phyloP scores from a whole-genome alignment of 2,113 vertebrate species.

The Xiphorhynchus elegans region DNA sequence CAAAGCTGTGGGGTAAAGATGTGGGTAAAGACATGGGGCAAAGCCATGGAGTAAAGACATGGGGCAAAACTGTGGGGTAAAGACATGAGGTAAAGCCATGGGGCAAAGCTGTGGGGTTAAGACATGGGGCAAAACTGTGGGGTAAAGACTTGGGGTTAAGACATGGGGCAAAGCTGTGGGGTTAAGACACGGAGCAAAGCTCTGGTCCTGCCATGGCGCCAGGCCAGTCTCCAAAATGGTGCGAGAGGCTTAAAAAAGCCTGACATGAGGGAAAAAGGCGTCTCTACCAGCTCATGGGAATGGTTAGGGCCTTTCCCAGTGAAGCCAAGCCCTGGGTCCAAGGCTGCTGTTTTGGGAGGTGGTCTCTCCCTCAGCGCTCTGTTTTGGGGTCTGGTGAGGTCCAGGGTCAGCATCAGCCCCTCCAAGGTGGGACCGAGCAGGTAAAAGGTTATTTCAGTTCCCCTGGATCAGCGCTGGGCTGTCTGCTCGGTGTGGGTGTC shows the following conservation, averaged over 20 bases:
- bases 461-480: accelerated
- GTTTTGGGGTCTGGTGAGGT: neutral
- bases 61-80: too few species aligned
- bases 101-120: too few species aligned
- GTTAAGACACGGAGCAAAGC: neutral
- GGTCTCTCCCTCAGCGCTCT: neutral
- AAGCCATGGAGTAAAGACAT: too few species aligned
- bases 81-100: too few species aligned
- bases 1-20: too few species aligned
- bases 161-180: too few species aligned
- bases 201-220: neutral
- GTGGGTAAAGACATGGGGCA: too few species aligned
- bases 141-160: too few species aligned
- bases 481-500: neutral
- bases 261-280: accelerated
- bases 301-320: neutral
- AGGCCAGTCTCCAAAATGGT: neutral
- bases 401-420: accelerated
- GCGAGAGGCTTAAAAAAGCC: accelerated
- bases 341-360: neutral
- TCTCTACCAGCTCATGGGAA: accelerated
- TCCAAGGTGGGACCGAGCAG: neutral
- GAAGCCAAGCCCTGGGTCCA: accelerated
- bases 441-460: neutral
- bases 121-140: neutral